Evolutionary conservation across 23 tunicate genomes (phyloP).

Genomic region (Halocynthia roretzi): DNA sequence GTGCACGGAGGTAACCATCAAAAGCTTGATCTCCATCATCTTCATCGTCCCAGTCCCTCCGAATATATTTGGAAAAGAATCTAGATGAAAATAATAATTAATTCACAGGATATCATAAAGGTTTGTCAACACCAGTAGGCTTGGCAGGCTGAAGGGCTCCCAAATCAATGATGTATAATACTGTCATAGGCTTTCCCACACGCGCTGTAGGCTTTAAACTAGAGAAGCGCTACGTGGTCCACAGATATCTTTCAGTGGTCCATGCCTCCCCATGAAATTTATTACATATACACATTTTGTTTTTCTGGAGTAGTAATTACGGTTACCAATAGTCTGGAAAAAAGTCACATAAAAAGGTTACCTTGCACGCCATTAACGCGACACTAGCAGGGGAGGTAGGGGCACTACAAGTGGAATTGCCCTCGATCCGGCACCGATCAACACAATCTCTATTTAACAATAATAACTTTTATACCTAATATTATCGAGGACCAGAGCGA

Average conservation of each 20-base stretch:
- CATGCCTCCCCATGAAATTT: too few relatives aligned
- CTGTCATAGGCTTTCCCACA: too few relatives aligned
- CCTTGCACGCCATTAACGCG: not conserved
- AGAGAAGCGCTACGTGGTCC: too few relatives aligned
- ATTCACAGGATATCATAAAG: not conserved
- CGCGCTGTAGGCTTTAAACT: too few relatives aligned
- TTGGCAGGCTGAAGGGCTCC: too few relatives aligned
- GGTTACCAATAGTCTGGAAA: not conserved
- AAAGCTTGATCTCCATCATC: constrained; percentile 87
- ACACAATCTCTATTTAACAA: not conserved
- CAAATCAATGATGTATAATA: too few relatives aligned
- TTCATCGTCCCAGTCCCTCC: constrained; percentile 94
- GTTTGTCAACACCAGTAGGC: too few relatives aligned
- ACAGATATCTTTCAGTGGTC: too few relatives aligned
- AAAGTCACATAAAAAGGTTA: not conserved
- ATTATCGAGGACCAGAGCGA: constrained; percentile 53
- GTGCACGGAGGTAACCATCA: constrained; percentile 74
- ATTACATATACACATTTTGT: not conserved
- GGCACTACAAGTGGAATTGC: not conserved
- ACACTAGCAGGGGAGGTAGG: not conserved
- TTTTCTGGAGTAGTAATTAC: not conserved
- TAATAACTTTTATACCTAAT: constrained; percentile 24
- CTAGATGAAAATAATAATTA: constrained; percentile 9
- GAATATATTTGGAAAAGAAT: constrained; percentile 76
- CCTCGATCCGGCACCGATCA: not conserved